Conservation (phyloP, 23 tunicate genomes). For the Botrylloides violaceus region DNA sequence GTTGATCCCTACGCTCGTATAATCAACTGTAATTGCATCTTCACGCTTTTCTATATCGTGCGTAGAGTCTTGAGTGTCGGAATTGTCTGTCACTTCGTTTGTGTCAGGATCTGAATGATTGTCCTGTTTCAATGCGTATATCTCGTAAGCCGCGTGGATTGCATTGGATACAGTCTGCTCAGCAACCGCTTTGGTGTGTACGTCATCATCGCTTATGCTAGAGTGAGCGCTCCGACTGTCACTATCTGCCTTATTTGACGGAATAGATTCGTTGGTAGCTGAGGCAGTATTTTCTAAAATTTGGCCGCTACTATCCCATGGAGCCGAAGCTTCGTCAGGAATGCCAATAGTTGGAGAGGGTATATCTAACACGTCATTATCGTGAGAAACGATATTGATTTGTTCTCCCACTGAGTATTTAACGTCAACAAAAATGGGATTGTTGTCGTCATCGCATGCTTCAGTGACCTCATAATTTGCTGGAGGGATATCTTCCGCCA, state of each 20-base stretch:
- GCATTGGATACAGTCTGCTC: slow-evolving; percentile 15
- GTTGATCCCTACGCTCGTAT: not conserved
- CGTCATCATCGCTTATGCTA: not conserved
- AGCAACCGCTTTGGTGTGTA: not conserved
- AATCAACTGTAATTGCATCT: not conserved
- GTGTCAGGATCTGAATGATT: not conserved
- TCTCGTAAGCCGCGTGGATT: slow-evolving; percentile 17
- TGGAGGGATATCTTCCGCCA: not conserved
- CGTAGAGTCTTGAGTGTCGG: not conserved
- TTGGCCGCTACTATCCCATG: slow-evolving; percentile 8
- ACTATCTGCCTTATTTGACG: slow-evolving; percentile 5
- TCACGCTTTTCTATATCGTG: not conserved
- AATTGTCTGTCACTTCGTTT: not conserved
- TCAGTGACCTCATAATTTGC: not conserved
- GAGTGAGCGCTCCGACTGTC: not conserved
- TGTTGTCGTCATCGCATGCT: slow-evolving; percentile 11
- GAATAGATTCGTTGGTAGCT: not conserved
- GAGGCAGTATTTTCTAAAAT: not conserved
- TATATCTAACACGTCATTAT: not conserved
- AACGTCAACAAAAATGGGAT: slow-evolving; percentile 9
- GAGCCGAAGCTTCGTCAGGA: not conserved
- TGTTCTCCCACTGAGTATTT: slow-evolving; percentile 15
- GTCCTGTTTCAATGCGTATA: not conserved
- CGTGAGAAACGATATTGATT: not conserved
- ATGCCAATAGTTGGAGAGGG: not conserved